Evolutionary conservation across 2,113 vertebrate genomes (phyloP), one percentile per base, ranked within the genome.

Genomic region (Nyctereutes procyonoides): DNA sequence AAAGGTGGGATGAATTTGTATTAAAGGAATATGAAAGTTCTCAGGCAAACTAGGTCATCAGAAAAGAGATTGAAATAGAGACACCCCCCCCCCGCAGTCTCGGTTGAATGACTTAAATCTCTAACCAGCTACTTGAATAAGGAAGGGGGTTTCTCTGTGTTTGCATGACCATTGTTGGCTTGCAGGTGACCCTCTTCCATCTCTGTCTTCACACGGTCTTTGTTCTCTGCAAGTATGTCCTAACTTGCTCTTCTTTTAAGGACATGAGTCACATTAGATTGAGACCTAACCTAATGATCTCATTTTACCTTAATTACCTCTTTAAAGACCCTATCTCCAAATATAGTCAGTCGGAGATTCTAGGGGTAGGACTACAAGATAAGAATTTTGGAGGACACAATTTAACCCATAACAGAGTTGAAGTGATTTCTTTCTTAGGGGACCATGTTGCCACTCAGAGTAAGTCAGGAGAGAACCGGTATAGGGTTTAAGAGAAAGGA

Each of bases 41-140:
- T 69, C 67, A 89, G 63, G 10, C 81, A 95, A 91, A 92, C 69
- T 90, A 74, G 55, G 24, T 90, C 55, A 88, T 62, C 30, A 93
- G 56, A 62, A 90, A 84, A 83, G 71, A 81, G 30, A 88, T 28
- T 55, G 86, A 73, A 90, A 73, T 63, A 38, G 51, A 67, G 71
- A 62, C 73, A 85, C 60, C 43, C 43, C 43, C 6, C 43, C 43
- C 1, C 1, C 43, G 14, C 19, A 93, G 28, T 48, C 16, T 76
- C 35, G 63, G 30, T 77, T 73, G 63, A 77, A 43, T 81, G 38
- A 91, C 58, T 71, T 38, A 53, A 91, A 73, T 7, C 32, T 76
- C 83, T 30, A 13, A 30, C 32, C 51, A 60, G 48, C n/a, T 53
- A 51, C 56, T 3, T 73, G 85, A 88, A 38, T 62, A 53, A 69